Evolutionary conservation across 30 jellyfish, hydroid and myxozoan genomes (phyloP), one percentile per base, ranked within the genome.

Genomic region (Clytia hemisphaerica): DNA sequence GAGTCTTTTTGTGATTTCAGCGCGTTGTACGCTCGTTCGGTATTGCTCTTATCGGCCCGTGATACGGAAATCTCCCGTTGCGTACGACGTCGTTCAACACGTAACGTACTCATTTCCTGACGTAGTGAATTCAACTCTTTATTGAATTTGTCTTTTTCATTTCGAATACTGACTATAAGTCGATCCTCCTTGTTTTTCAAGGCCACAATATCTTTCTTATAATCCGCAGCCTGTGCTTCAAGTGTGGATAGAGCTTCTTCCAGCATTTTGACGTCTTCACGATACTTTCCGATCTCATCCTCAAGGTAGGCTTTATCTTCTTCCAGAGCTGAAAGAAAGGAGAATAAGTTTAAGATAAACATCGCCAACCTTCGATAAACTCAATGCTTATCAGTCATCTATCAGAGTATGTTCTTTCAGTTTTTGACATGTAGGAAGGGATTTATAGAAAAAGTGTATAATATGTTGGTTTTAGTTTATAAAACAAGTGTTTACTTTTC

Each of bases 11-110:
- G 99, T 5, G 62, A 76, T 72, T 91, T 91, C 84, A 91, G 48
- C 37, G 99, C 95, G 37, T 62, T 83, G 42, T 91, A 91, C 7
- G 99, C 99, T 50, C 99, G 64, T 63, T 91, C 99, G 18, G 99
- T 91, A 65, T 91, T 91, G 2, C 95, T 76, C 49, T 89, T 70
- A 65, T 91, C 99, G 28, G 99, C 93, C 66, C 86, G 64, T 6
- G 99, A 83, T 26, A 91, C 83, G 1, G 99, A 80, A 15, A 91
- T 83, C 30, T 91, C 99, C 4, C 99, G 88, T 65, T 91, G 99
- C 57, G 83, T 82, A 44, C 92, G 80, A 16, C 99, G 91, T 64
- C 93, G 93, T 64, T 91, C 99, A 49, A 82, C 99, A 21, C 94
- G 81, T 18, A 91, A 69, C 2, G 99, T 37, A 1, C 95, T 75